A percentile compares a stretch with the other conserved stretches of the same genome.
These are phyloP conservation scores for Ephestia elutella DNA, from an alignment of 1,140 invertebrate species.

Conservation along the genomic window DNA sequence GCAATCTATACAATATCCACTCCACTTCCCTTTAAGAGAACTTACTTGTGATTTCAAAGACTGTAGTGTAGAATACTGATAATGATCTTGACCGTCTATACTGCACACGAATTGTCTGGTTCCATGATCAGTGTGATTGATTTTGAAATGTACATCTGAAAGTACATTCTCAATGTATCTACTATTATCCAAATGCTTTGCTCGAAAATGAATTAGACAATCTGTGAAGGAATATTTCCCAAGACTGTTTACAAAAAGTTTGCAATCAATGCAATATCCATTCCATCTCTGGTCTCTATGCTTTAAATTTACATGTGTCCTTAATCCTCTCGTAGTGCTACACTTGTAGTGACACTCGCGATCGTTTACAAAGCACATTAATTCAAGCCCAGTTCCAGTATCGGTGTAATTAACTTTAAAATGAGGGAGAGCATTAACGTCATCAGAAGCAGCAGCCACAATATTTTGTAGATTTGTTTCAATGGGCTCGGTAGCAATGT, in stretches of 20 bases:
- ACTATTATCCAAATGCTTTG: neutral
- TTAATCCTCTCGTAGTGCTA: neutral
- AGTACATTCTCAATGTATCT: neutral
- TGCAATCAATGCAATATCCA: neutral
- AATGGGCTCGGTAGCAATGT: neutral
- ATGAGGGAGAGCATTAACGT: neutral
- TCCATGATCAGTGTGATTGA: neutral
- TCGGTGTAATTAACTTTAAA: neutral
- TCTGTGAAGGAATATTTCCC: neutral
- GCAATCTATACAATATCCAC: neutral
- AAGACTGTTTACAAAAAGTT: neutral
- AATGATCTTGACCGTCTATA: neutral
- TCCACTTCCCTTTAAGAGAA: neutral
- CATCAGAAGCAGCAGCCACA: neutral
- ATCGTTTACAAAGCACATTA: neutral
- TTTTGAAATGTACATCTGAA: neutral
- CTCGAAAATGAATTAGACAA: neutral
- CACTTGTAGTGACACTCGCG: neutral
- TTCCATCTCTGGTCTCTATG: neutral
- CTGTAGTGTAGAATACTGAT: neutral
- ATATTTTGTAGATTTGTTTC: neutral
- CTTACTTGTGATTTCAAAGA: neutral
- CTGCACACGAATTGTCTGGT: neutral
- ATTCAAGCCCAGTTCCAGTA: neutral
- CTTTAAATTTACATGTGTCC: neutral